Base-by-base conservation (phyloP, 2,888 invertebrate species). In the Augochlorella aurata region DNA sequence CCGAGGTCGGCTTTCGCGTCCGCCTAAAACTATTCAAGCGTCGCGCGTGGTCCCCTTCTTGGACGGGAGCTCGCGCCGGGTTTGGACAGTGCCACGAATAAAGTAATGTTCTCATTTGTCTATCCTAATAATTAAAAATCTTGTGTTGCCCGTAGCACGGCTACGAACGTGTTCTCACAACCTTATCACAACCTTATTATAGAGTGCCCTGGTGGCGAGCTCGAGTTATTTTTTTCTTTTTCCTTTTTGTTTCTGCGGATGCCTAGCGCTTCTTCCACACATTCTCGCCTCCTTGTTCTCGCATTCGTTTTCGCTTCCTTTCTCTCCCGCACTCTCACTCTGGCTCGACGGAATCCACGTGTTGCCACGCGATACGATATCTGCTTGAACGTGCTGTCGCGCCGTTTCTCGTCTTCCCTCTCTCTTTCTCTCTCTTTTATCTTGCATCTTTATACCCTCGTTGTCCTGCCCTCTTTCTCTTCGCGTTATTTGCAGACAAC, bases 151-250 rank as follows among this genome's bases (percentile, higher is more conserved):
- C 92, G 89, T 90, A 92, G 92, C 91, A 90, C 90, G 89, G 91
- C 92, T 91, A 92, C 90, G 91, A 92, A 91, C 90, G 89, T 89
- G 86, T 91, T 89, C 80, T 93, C 93, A 93, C 93, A 93, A 93
- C 93, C 93, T 92, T 93, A 92, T 93, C 93, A 93, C 93, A 93
- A 93, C 93, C 93, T 92, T 93, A 93, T 92, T 92, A 91, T 90
- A 92, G 91, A 91, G 91, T 92, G 92, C 87, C 89, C 86, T 89
- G 89, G 89, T 85, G 79, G 83, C 81, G 86, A 87, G 87, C 89
- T 91, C 90, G 88, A 88, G 83, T 75, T 84, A 70, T 75, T 44
- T 61, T 44, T 12, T 16, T 65, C 44, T 12, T 65, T 63, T 63
- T 66, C 44, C 65, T 38, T 67, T 68, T 47, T 29, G 71, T 81